phyloP scores from a whole-genome alignment of 37 sponge, comb jelly and placozoan genomes.

The Cliona cf. orientalis region DNA sequence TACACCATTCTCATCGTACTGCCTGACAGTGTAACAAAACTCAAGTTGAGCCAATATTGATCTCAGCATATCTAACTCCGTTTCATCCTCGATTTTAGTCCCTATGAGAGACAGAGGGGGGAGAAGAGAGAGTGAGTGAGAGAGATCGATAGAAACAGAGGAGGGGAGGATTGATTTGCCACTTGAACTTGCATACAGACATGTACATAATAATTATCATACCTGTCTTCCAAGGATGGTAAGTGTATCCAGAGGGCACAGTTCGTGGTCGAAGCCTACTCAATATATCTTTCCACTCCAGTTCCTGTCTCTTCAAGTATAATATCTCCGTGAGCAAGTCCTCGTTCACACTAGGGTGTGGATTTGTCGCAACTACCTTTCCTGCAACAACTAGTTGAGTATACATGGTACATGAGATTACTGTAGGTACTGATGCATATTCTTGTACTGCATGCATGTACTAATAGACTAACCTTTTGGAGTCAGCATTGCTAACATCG shows the following conservation, averaged over 20 bases:
- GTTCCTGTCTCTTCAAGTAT: neutral
- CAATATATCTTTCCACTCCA: neutral
- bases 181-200: no score
- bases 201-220: neutral
- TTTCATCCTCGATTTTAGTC: neutral
- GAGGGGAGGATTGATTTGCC: no score
- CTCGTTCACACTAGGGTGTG: neutral
- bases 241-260: constrained; percentile 36
- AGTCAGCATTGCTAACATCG: neutral
- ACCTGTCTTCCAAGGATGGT: constrained; percentile 16
- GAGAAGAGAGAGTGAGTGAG: no score
- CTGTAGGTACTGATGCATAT: no score
- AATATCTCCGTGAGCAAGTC: neutral
- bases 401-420: no score
- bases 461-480: neutral
- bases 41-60: constrained; percentile 48
- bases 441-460: no score
- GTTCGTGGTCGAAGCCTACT: constrained; percentile 20
- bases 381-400: no score
- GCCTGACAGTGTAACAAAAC: constrained; percentile 1
- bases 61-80: constrained; percentile 4
- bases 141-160: no score
- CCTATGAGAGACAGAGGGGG: no score
- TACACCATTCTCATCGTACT: constrained; percentile 27
- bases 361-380: neutral